Conservation (phyloP, 2,888 invertebrate genomes). For the Amblyjoppa proteus region DNA sequence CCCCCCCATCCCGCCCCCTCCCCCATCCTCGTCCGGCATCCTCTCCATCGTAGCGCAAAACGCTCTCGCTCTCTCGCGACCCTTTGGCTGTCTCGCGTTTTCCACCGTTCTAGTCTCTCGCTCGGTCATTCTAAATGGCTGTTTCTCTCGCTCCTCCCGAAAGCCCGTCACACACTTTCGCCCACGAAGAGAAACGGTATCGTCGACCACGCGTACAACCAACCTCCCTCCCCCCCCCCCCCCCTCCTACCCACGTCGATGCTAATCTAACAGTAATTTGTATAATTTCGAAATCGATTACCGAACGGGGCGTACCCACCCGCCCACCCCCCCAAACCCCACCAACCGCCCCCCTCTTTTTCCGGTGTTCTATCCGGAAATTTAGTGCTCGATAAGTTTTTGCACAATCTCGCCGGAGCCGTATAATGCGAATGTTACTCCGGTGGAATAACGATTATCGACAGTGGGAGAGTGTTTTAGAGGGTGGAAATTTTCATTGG, state of each 20-base stretch:
- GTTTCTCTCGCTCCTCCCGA: constrained; percentile 51
- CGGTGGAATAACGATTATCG: constrained; percentile 46
- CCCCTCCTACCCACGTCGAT: constrained; percentile 67
- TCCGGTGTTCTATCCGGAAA: constrained; percentile 22
- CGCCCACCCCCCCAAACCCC: too few relatives aligned
- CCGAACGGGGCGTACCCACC: constrained; percentile 22
- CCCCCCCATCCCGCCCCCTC: neutral
- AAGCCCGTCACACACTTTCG: constrained; percentile 23
- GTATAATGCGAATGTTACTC: constrained; percentile 4
- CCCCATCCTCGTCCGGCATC: neutral
- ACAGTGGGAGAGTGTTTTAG: constrained; percentile 32
- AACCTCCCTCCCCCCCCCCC: constrained; percentile 2
- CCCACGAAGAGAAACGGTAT: constrained; percentile 25
- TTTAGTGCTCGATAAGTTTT: constrained; percentile 66
- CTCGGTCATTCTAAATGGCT: constrained; percentile 46
- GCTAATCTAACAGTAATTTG: constrained; percentile 80
- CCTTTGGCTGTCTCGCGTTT: constrained; percentile 41
- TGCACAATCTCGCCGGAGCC: constrained; percentile 31
- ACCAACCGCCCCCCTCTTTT: neutral
- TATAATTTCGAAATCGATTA: constrained; percentile 80
- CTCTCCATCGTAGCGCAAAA: constrained; percentile 30
- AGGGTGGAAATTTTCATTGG: constrained; percentile 20
- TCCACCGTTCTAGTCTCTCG: constrained; percentile 40
- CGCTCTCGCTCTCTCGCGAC: constrained; percentile 8
- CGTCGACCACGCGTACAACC: constrained; percentile 49